phyloP scores from a whole-genome alignment of 2,113 vertebrate genomes.

The Mus spicilegus region DNA sequence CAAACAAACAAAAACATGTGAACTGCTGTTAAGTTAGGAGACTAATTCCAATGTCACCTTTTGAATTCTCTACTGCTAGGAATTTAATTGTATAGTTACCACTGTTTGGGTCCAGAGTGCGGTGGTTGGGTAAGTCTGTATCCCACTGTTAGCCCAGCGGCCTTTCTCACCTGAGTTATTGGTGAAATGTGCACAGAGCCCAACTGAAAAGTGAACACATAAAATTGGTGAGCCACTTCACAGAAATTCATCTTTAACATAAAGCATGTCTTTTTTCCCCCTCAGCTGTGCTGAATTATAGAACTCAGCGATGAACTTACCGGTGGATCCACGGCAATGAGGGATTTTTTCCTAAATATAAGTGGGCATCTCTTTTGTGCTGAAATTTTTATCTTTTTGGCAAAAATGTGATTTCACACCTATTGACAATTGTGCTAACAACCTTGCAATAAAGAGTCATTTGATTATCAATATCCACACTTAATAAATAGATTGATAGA shows the following conservation, averaged over 20 bases:
- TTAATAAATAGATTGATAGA: background rate
- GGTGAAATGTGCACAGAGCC: background rate
- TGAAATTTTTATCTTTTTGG: background rate
- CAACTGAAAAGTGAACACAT: background rate
- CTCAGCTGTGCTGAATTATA: background rate
- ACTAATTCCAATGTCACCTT: background rate
- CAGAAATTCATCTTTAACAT: background rate
- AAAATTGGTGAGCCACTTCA: background rate
- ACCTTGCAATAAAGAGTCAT: background rate
- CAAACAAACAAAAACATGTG: background rate
- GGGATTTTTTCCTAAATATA: background rate
- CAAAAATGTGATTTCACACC: background rate
- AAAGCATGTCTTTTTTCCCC: background rate
- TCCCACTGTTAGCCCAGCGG: accelerated
- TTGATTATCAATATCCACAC: background rate
- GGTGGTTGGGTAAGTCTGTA: background rate
- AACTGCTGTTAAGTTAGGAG: background rate
- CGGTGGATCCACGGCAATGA: background rate
- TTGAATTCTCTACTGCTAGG: background rate
- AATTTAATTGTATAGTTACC: background rate
- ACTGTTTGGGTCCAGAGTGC: background rate
- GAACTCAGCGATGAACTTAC: background rate
- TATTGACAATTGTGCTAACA: background rate
- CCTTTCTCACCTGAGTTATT: background rate
- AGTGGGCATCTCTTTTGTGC: background rate